Evolutionary conservation across 2,113 vertebrate species (phyloP).

Genomic region (Alethe castanea): DNA sequence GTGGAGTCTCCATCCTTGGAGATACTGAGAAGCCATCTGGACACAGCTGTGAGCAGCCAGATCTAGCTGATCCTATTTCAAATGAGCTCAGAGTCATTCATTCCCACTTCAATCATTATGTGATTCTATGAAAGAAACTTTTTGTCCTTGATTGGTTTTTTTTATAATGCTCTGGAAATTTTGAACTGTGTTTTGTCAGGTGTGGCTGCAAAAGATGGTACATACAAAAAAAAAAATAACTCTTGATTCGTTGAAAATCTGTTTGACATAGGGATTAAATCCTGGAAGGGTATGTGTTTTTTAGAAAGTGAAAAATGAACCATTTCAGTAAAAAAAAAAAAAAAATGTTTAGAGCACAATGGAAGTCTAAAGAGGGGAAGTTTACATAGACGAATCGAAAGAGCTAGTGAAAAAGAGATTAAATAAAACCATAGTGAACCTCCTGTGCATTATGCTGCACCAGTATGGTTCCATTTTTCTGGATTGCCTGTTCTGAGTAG

Average conservation of each 20-base stretch:
- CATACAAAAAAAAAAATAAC: not conserved
- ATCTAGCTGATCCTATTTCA: not conserved
- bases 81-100: not conserved
- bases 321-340: not conserved
- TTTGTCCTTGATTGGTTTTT: not conserved
- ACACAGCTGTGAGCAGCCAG: not conserved
- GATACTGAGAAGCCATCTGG: not conserved
- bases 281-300: not conserved
- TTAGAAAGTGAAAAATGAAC: not conserved
- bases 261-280: not conserved
- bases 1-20: not conserved
- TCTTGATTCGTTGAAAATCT: not conserved
- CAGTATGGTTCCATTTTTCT: not conserved
- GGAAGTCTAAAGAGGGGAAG: not conserved
- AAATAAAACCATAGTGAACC: not conserved
- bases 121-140: not conserved
- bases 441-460: accelerated
- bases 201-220: not conserved
- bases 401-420: not conserved
- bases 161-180: not conserved
- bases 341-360: not conserved
- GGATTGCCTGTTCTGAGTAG: not conserved
- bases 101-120: not conserved
- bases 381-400: not conserved
- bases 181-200: not conserved